Evolutionary conservation across 2,888 invertebrate species (phyloP).

Genomic region (Mesorhabditis spiculigera): DNA sequence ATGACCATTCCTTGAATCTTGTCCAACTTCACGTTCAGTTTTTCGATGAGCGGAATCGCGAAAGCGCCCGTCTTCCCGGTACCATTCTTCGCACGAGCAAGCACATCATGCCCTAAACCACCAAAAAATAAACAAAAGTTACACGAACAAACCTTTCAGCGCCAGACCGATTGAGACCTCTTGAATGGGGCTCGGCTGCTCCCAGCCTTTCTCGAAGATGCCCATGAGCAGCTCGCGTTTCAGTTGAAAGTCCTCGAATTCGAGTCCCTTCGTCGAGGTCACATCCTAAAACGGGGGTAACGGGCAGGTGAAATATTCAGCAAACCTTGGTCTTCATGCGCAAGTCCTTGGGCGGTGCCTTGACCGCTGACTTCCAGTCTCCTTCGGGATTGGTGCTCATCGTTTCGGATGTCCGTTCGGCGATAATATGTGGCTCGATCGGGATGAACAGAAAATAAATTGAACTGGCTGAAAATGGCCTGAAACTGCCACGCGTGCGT

Average conservation of each 20-base stretch:
- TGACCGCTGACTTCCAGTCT: constrained; percentile 89
- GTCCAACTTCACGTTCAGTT: constrained; percentile 75
- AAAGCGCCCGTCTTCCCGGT: constrained; percentile 99
- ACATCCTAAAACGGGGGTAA: constrained; percentile 78
- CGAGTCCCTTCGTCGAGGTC: constrained; percentile 95
- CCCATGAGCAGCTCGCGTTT: constrained; percentile 96
- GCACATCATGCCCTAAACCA: constrained; percentile 70
- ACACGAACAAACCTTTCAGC: constrained; percentile 75
- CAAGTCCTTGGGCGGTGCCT: constrained; percentile 91
- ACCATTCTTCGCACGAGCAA: constrained; percentile 98
- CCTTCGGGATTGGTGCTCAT: constrained; percentile 9
- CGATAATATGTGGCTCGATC: no score
- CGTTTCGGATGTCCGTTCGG: no score
- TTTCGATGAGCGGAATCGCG: constrained; percentile 94
- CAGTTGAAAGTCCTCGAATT: constrained; percentile 98
- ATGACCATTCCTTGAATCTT: constrained; percentile 90
- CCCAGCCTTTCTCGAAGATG: constrained; percentile 95
- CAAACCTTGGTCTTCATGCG: constrained; percentile 87
- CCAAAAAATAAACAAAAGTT: not conserved
- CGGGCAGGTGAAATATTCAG: not conserved
- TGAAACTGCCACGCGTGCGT: no score
- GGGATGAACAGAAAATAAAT: no score
- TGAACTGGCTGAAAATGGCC: no score
- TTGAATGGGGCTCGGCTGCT: constrained; percentile 98
- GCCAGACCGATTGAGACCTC: constrained; percentile 98